Conservation (phyloP, 2,113 vertebrate genomes). For the Apteryx owenii region DNA sequence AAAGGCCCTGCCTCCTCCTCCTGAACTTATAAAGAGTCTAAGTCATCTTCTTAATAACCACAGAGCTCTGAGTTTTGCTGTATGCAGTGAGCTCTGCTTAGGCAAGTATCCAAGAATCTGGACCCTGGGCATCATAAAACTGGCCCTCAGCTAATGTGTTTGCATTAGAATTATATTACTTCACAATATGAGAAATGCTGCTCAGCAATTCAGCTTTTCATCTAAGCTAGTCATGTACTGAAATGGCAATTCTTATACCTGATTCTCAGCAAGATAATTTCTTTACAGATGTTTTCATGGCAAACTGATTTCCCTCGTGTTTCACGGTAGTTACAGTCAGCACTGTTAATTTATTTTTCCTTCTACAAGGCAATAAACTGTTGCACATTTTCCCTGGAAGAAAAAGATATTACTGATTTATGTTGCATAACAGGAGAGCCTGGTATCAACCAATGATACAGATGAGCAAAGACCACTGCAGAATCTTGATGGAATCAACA, state of each 20-base stretch:
- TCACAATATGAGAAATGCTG: not conserved
- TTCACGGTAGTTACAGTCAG: slow-evolving; percentile 37
- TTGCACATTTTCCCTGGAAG: slow-evolving; percentile 25
- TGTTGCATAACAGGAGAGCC: not conserved
- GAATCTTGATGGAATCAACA: slow-evolving; percentile 10
- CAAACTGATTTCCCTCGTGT: slow-evolving; percentile 55
- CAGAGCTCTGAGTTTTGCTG: not conserved
- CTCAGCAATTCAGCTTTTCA: slow-evolving; percentile 36
- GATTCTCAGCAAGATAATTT: slow-evolving; percentile 37
- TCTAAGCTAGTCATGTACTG: not conserved
- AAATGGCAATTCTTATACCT: not conserved
- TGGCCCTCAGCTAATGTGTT: not conserved
- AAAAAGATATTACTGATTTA: slow-evolving; percentile 32
- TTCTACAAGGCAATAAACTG: slow-evolving; percentile 46
- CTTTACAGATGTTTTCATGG: slow-evolving; percentile 44
- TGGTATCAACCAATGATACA: not conserved
- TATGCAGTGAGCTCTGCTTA: not conserved
- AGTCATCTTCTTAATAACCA: not conserved
- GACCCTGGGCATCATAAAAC: not conserved
- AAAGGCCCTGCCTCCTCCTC: not conserved
- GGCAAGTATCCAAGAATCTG: slow-evolving; percentile 9
- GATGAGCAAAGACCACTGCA: not conserved
- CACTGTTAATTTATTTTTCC: slow-evolving; percentile 50
- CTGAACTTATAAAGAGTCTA: not conserved
- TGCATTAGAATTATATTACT: slow-evolving; percentile 6